Percentiles rank a stretch among this genome's conserved stretches.
These are phyloP conservation scores for Ictalurus furcatus DNA, from an alignment of 2,113 vertebrate species.

Conservation along the genomic window DNA sequence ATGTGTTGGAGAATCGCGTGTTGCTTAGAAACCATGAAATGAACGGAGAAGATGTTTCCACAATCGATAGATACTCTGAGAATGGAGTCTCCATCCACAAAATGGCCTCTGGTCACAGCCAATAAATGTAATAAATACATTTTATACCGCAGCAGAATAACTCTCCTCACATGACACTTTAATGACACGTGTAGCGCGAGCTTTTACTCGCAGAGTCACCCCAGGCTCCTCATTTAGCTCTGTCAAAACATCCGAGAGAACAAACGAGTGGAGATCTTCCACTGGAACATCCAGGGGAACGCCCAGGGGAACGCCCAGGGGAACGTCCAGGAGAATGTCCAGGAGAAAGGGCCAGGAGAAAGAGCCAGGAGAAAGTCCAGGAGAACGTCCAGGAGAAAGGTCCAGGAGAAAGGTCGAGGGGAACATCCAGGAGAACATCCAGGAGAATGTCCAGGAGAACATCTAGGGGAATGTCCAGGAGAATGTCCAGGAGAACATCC, in stretches of 20 bases:
- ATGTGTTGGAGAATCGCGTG: neutral
- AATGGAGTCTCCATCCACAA: neutral
- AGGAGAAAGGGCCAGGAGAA: no score
- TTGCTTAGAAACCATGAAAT: constrained; percentile 11
- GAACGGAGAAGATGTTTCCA: neutral
- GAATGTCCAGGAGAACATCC: neutral
- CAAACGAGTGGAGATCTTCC: constrained; percentile 45
- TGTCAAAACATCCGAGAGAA: constrained; percentile 56
- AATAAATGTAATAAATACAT: constrained; percentile 13
- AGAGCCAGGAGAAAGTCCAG: no score
- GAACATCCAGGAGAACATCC: neutral
- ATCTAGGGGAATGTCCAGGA: neutral
- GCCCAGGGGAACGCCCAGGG: neutral
- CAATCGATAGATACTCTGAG: constrained; percentile 21
- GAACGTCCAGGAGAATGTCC: neutral
- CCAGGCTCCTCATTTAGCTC: constrained; percentile 64
- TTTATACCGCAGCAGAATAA: constrained; percentile 21
- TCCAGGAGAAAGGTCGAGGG: no score
- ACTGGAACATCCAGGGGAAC: constrained; percentile 1
- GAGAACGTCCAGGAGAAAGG: constrained; percentile 24
- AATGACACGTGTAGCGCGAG: constrained; percentile 40
- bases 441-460: neutral
- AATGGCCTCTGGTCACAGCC: neutral
- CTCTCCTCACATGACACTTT: constrained; percentile 31
- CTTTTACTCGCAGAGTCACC: constrained; percentile 57